A percentile compares a stretch with the other conserved stretches of the same genome.
Conservation (phyloP, 2,797 vertebrate genomes). For the Iguana delicatissima region DNA sequence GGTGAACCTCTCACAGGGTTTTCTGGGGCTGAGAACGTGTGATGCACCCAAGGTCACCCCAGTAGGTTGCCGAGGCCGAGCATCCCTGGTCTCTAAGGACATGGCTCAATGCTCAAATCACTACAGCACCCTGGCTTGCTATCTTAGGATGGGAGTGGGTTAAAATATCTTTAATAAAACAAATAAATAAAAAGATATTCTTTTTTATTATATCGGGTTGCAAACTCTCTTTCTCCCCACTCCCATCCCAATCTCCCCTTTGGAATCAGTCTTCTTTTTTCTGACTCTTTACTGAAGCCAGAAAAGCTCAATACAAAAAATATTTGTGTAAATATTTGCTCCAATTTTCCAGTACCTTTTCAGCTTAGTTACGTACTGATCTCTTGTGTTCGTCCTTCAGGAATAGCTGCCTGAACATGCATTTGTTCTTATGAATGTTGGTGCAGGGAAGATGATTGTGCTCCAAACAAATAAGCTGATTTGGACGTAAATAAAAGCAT, state of each 20-base stretch:
- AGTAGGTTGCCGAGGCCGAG: no score
- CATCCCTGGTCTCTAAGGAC: no score
- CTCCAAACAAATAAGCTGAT: conserved; percentile 16
- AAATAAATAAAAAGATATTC: not conserved
- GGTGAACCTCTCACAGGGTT: no score
- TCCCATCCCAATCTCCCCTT: not conserved
- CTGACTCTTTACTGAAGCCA: conserved; percentile 22
- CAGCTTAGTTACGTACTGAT: conserved; percentile 14
- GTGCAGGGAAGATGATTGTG: not conserved
- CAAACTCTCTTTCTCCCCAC: not conserved
- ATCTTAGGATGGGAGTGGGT: not conserved
- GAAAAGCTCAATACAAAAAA: not conserved
- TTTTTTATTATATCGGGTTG: conserved; percentile 33
- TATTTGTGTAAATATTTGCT: conserved; percentile 4
- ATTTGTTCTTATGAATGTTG: conserved; percentile 21
- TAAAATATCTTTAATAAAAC: not conserved
- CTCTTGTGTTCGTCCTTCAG: conserved; percentile 19
- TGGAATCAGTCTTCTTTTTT: conserved; percentile 7
- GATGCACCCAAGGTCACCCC: no score
- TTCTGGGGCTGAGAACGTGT: no score
- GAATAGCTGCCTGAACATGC: not conserved
- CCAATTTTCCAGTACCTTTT: not conserved
- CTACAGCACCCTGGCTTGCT: no score
- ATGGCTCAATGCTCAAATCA: no score
- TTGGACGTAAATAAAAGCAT: not conserved